Evolutionary conservation across 2,113 vertebrate genomes (phyloP), one percentile per base, ranked within the genome.

Genomic region (Delphinapterus leucas): DNA sequence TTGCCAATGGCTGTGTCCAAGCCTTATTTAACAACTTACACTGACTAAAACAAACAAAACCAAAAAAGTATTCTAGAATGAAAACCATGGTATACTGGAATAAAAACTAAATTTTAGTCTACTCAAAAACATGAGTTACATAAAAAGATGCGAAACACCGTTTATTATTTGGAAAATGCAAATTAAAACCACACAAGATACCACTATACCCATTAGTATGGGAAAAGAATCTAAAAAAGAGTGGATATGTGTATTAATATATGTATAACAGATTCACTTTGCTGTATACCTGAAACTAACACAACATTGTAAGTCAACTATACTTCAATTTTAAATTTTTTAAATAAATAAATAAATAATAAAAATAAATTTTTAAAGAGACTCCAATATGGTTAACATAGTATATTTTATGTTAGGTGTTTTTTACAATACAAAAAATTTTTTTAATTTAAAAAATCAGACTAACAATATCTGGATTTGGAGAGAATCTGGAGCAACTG

Each of bases 141-240:
- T 81, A 63, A 65, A 63, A 95, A 93, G 21, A 83, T 80, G 38
- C n/a, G 73, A 2, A 68, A 44, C 41, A 90, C 70, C 2, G 26
- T 41, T 67, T 68, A 63, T 33, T 84, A 68, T 84, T 65, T 47
- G 17, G 38, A 8, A 96, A 96, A 97, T 49, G 15, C 36, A 81
- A 97, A 87, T 53, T 84, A 93, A 97, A 97, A 94, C 21, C 33
- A 90, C 58, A 92, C 20, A 58, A 67, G 41, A 61, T 87, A 65
- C 7, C 13, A 83, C 31, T 68, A 73, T 13, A 68, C 7, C n/a
- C 25, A 33, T 28, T 21, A 85, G 6, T 84, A 95, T 49, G 60
- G 47, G 74, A 77, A 77, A 77, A 0, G 1, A 53, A 53, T 53
- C 28, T 77, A 53, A n/a, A 77, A 26, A 21, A 53, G 74, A 47